Conservation (phyloP, 2,797 vertebrate species). For the Percopsis omiscomaycus region DNA sequence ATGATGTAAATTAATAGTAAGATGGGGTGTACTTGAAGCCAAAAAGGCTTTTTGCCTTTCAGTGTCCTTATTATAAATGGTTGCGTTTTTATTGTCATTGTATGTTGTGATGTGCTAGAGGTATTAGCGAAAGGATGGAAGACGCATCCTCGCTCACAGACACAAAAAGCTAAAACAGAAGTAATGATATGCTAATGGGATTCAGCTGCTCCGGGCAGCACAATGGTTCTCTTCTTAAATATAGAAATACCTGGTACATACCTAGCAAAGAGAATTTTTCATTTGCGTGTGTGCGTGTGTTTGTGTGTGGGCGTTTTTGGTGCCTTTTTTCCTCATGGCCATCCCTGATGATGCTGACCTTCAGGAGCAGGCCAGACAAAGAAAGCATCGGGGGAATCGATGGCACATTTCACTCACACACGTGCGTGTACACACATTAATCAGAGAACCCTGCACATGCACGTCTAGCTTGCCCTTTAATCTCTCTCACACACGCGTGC, state of each 20-base stretch:
- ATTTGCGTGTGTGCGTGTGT: slow-evolving; percentile 23
- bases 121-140: slow-evolving; percentile 10
- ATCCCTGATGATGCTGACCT: slow-evolving; percentile 66
- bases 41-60: slow-evolving; percentile 1
- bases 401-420: slow-evolving; percentile 67
- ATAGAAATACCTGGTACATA: slow-evolving; percentile 11
- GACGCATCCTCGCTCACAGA: slow-evolving; percentile 27
- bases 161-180: slow-evolving; percentile 34
- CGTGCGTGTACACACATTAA: slow-evolving; percentile 65
- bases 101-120: slow-evolving; percentile 7
- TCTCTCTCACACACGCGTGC: slow-evolving; percentile 9
- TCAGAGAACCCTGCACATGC: slow-evolving; percentile 45
- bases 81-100: slow-evolving; percentile 5
- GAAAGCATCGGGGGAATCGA: slow-evolving; percentile 58
- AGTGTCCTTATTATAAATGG: background rate
- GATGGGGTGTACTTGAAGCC: slow-evolving; percentile 20
- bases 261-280: slow-evolving; percentile 42
- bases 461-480: slow-evolving; percentile 30
- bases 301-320: slow-evolving; percentile 13
- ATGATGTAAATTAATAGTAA: slow-evolving; percentile 10
- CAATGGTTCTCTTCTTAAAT: slow-evolving; percentile 36
- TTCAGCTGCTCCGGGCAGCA: slow-evolving; percentile 47
- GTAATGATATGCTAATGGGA: slow-evolving; percentile 64
- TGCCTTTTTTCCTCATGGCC: slow-evolving; percentile 25
- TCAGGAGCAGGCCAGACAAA: slow-evolving; percentile 62